phyloP scores from a whole-genome alignment of 2,888 invertebrate genomes.

The Dyspetes luteomarginatus region DNA sequence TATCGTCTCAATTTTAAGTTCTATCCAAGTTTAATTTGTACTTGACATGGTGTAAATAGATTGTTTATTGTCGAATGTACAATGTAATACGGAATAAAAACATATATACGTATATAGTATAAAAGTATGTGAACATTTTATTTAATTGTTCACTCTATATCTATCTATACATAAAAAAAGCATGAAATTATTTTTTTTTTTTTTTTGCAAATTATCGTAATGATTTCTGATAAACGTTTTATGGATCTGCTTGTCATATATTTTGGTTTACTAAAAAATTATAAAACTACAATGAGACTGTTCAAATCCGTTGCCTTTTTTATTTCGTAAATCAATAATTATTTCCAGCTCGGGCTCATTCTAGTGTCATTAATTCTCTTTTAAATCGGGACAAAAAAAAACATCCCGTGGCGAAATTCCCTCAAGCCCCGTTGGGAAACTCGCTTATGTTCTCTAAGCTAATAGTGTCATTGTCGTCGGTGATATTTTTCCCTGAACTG shows the following conservation, averaged over 20 bases:
- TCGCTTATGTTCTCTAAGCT: not conserved
- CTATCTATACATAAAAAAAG: not conserved
- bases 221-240: too few relatives aligned
- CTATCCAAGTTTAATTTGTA: conserved; percentile 21
- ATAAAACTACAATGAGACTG: not conserved
- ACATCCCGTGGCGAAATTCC: not conserved
- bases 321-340: not conserved
- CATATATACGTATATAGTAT: not conserved
- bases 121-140: not conserved
- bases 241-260: too few relatives aligned
- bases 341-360: too few relatives aligned
- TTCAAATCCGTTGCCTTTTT: not conserved
- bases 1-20: conserved; percentile 24
- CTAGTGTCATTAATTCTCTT: not conserved
- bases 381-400: not conserved
- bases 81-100: conserved; percentile 34
- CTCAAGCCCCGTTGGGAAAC: not conserved
- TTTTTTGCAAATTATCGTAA: too few relatives aligned
- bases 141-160: too few relatives aligned
- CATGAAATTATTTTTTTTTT: too few relatives aligned
- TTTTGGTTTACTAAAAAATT: too few relatives aligned
- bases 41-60: conserved; percentile 55
- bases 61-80: conserved; percentile 56
- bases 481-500: conserved; percentile 47
- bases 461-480: conserved; percentile 48